A percentile compares a stretch with the other conserved stretches of the same genome.
Conservation (phyloP, 2,113 vertebrate species). For the Garra rufa region DNA sequence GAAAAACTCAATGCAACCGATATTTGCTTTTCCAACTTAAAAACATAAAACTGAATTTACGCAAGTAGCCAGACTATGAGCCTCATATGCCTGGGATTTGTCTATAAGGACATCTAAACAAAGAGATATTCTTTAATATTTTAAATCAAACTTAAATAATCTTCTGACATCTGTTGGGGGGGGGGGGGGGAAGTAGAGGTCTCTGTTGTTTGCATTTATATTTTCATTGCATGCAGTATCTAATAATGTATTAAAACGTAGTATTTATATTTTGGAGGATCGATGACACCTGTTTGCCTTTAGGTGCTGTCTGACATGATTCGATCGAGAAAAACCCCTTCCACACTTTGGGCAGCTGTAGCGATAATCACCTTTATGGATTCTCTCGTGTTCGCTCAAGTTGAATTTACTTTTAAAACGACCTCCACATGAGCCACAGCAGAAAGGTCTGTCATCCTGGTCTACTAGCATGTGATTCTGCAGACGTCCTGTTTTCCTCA, state of each 20-base stretch:
- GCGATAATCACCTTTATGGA: conserved; percentile 49
- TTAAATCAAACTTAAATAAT: not conserved
- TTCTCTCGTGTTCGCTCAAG: conserved; percentile 49
- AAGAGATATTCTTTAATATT: not conserved
- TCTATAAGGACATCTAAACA: not conserved
- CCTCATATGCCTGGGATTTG: not conserved
- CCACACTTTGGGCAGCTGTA: conserved; percentile 45
- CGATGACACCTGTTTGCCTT: not conserved
- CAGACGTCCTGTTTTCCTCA: conserved; percentile 29
- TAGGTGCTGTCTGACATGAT: conserved; percentile 44
- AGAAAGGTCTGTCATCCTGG: conserved; percentile 50
- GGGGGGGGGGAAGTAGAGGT: too few relatives aligned
- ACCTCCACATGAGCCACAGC: conserved; percentile 41
- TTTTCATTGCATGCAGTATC: too few relatives aligned
- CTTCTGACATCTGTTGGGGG: not conserved
- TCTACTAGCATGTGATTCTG: conserved; percentile 40
- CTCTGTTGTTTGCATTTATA: too few relatives aligned
- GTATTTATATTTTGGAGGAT: too few relatives aligned
- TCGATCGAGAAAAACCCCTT: conserved; percentile 45
- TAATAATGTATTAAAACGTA: too few relatives aligned
- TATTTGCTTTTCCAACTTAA: too few relatives aligned
- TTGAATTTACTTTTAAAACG: conserved; percentile 48
- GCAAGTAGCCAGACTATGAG: too few relatives aligned
- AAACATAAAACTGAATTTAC: too few relatives aligned
- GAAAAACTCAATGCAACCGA: too few relatives aligned